A percentile compares a stretch with the other conserved stretches of the same genome.
Conservation (phyloP, 2,888 invertebrate genomes). For the Eupeodes latifasciatus region DNA sequence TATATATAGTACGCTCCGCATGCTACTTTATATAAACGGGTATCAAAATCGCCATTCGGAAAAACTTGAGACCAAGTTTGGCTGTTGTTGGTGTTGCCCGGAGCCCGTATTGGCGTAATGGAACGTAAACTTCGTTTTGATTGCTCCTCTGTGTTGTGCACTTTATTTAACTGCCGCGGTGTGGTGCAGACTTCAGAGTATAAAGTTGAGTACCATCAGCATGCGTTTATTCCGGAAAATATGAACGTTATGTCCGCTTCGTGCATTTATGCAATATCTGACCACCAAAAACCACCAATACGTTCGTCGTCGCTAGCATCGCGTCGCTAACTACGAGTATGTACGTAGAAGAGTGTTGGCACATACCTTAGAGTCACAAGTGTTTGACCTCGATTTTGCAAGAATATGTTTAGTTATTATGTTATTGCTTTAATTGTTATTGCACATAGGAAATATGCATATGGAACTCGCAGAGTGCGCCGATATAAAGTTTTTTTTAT, state of each 20-base stretch:
- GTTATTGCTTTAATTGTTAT: not conserved
- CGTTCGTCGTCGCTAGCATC: not conserved
- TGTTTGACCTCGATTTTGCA: constrained; percentile 73
- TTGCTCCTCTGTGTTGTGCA: constrained; percentile 2
- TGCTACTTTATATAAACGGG: constrained; percentile 50
- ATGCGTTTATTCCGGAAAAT: constrained; percentile 67
- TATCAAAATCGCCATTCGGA: constrained; percentile 32
- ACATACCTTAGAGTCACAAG: constrained; percentile 90
- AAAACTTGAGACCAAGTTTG: constrained; percentile 42
- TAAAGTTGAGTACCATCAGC: constrained; percentile 18
- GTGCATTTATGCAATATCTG: constrained; percentile 68
- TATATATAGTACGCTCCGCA: not conserved
- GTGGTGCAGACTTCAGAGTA: not conserved
- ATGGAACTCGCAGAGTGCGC: too few relatives aligned
- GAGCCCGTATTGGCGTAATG: constrained; percentile 16
- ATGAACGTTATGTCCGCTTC: constrained; percentile 46
- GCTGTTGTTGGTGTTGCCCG: not conserved
- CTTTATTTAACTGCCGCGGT: not conserved
- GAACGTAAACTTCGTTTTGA: constrained; percentile 49
- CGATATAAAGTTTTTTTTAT: not conserved
- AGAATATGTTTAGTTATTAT: constrained; percentile 48
- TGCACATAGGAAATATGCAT: constrained; percentile 13
- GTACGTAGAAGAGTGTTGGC: constrained; percentile 84
- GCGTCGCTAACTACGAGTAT: constrained; percentile 17
- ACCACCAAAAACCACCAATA: constrained; percentile 57